Conservation (phyloP, 2,888 invertebrate species). For the Axea sp. region DNA sequence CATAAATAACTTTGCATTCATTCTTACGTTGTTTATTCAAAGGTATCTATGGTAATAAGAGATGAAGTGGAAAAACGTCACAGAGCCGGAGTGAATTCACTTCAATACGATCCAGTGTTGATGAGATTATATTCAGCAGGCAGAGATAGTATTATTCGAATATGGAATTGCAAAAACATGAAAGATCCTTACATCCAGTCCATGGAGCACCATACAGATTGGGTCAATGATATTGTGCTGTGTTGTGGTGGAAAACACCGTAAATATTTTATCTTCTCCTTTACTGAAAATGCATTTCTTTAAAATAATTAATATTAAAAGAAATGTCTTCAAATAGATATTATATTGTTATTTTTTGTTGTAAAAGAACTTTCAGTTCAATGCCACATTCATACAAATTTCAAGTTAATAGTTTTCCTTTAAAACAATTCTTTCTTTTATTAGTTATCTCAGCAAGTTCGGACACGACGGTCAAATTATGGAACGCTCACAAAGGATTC, state of each 20-base stretch:
- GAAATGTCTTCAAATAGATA: too few relatives aligned
- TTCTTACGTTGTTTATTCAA: too few relatives aligned
- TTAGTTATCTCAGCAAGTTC: conserved; percentile 99
- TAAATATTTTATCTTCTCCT: conserved; percentile 77
- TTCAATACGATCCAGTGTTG: conserved; percentile 93
- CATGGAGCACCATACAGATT: conserved; percentile 99
- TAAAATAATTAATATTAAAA: too few relatives aligned
- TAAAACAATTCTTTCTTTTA: too few relatives aligned
- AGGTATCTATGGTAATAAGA: conserved; percentile 99
- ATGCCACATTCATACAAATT: too few relatives aligned
- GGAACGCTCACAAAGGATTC: conserved; percentile 99
- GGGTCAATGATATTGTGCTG: conserved; percentile 99
- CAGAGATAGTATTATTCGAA: conserved; percentile 97
- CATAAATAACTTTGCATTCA: too few relatives aligned
- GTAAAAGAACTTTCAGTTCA: too few relatives aligned
- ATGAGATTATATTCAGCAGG: conserved; percentile 97
- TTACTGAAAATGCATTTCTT: too few relatives aligned
- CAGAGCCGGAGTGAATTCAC: conserved; percentile 96
- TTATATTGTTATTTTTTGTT: too few relatives aligned
- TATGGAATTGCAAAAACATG: conserved; percentile 85
- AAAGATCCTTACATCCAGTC: conserved; percentile 93
- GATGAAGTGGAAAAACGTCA: conserved; percentile 97
- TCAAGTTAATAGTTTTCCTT: too few relatives aligned
- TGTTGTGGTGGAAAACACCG: conserved; percentile 98
- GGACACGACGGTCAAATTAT: conserved; percentile 99